Evolutionary conservation across 30 jellyfish, hydroid and myxozoan species (phyloP).

Genomic region (Cassiopea xamachana): DNA sequence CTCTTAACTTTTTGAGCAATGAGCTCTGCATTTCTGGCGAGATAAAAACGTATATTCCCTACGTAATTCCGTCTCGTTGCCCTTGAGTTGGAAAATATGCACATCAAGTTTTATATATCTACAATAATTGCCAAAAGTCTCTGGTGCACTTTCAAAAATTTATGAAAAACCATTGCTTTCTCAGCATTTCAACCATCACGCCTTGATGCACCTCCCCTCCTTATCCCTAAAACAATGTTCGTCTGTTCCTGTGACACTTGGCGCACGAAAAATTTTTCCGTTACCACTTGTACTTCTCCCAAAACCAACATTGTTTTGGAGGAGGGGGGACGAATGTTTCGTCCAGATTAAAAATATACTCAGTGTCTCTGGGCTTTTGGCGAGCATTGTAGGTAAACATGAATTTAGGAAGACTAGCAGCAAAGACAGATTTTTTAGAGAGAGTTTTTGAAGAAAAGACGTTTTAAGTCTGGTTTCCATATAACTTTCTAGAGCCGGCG

Average conservation of each 20-base stretch:
- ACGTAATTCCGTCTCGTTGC: too few relatives aligned
- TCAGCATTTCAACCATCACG: not conserved
- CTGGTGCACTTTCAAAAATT: not conserved
- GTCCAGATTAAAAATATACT: not conserved
- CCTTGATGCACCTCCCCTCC: not conserved
- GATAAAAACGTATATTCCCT: too few relatives aligned
- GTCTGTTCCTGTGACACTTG: not conserved
- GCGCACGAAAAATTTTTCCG: not conserved
- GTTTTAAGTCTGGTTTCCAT: too few relatives aligned
- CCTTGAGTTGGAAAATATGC: not conserved
- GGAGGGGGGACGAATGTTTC: not conserved
- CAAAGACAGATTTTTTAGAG: too few relatives aligned
- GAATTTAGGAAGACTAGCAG: too few relatives aligned
- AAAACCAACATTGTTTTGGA: not conserved
- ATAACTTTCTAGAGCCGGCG: too few relatives aligned
- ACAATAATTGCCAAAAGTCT: not conserved
- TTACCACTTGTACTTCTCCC: not conserved
- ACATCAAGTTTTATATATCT: not conserved
- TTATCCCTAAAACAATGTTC: not conserved
- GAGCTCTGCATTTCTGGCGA: too few relatives aligned
- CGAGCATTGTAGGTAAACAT: not conserved
- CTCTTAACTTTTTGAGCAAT: too few relatives aligned
- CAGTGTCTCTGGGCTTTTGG: slow-evolving; percentile 25
- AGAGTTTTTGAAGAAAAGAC: too few relatives aligned
- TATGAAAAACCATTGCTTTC: not conserved